Base-by-base conservation (phyloP, 2,888 invertebrate genomes). In the Drosophila percnosoma region DNA sequence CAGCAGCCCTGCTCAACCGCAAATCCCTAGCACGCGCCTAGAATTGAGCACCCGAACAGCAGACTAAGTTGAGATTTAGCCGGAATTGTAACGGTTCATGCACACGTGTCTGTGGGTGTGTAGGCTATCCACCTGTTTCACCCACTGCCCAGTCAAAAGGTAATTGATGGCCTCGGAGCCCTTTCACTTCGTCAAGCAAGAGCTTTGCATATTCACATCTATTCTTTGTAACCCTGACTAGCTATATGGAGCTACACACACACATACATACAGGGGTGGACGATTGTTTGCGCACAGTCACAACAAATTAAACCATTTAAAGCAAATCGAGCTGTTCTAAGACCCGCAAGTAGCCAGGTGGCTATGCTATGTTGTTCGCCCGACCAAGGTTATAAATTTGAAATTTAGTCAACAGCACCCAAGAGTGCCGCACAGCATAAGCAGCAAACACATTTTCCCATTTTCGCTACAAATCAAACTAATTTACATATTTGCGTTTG, bases 11-110 rank as follows among this genome's bases (percentile, higher is more conserved):
- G 24, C 45, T 45, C 31, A 60, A 64, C 83, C 90, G 53, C 90
- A 85, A 90, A 83, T 87, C 87, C 84, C 78, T 66, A 80, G 58
- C 84, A 90, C 78, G 87, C 74, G 81, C 69, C 71, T 48, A 38
- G 31, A 58, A 48, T 64, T 29, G 58, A 54, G n/a, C 42, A 29
- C 6, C 29, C 27, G 31, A 60, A 45, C 58, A 61, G 48, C 38
- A 63, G 21, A 10, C 55, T 27, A 21, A 45, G 24, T 21, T 42
- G 27, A 53, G 58, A 49, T 45, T 61, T 38, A 29, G 15, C 48
- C 18, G 72, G 51, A 63, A 51, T 61, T 55, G 48, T 31, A 15
- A 48, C 27, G 27, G 27, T 2, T 24, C 24, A 18, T 34, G 54
- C 8, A 18, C n/a, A 8, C 45, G 21, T 2, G 21, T 1, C 11